Percentiles rank a stretch among this genome's conserved stretches.
Conservation (phyloP, 2,113 vertebrate species). For the Gavialis gangeticus region DNA sequence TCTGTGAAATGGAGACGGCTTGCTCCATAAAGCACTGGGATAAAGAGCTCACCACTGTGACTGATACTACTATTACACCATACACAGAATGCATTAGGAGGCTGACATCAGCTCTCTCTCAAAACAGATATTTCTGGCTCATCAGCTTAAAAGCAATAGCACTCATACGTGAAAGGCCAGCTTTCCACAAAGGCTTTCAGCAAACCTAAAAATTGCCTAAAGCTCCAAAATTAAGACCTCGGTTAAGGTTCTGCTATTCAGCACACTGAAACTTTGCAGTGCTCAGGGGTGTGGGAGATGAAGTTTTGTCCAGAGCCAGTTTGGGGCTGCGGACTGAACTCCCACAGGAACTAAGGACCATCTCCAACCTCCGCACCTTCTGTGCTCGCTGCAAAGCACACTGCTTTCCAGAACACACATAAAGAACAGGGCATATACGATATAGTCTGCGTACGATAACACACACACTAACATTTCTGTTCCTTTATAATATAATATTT, state of each 20-base stretch:
- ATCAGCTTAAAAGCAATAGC: background rate
- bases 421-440: too few species aligned
- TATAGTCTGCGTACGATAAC: too few species aligned
- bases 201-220: background rate
- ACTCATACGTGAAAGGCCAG: background rate
- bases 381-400: too few species aligned
- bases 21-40: background rate
- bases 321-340: background rate
- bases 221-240: background rate
- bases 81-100: background rate
- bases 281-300: background rate
- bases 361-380: rapidly evolving
- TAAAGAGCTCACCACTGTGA: background rate
- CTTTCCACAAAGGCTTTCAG: background rate
- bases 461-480: too few species aligned
- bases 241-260: background rate
- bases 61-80: too few species aligned
- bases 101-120: background rate
- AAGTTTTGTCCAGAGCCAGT: background rate
- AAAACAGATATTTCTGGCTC: background rate
- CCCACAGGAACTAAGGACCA: background rate
- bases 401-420: too few species aligned
- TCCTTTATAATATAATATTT: too few species aligned
- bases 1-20: background rate
- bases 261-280: background rate